A percentile compares a stretch with the other conserved stretches of the same genome.
These are phyloP conservation scores for Dynastes grantii DNA, from an alignment of 2,888 invertebrate genomes.

Conservation along the genomic window DNA sequence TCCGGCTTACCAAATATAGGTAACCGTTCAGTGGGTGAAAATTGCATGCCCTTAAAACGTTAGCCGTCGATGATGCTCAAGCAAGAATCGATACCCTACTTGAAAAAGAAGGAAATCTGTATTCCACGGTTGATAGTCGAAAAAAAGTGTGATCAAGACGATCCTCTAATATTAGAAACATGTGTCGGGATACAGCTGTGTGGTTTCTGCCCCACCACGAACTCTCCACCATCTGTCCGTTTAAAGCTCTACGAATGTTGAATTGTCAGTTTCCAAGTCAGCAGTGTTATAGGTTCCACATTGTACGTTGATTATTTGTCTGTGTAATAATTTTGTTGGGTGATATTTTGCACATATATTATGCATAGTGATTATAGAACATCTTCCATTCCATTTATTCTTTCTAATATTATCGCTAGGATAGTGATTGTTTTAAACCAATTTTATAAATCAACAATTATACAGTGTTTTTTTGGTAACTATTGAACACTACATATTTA, in stretches of 20 bases:
- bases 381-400: not conserved
- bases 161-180: conserved; percentile 31
- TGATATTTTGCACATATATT: not conserved
- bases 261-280: conserved; percentile 31
- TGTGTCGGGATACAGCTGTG: conserved; percentile 22
- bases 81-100: conserved; percentile 14
- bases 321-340: conserved; percentile 20
- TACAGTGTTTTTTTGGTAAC: not conserved
- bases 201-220: conserved; percentile 26
- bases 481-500: not conserved
- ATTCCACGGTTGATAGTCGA: conserved; percentile 15
- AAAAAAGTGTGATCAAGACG: not conserved
- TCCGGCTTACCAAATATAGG: not conserved
- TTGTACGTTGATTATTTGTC: conserved; percentile 12
- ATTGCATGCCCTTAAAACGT: conserved; percentile 19
- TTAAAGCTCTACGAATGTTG: conserved; percentile 27
- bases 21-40: not conserved
- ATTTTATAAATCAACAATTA: not conserved
- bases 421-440: not conserved
- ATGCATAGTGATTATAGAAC: not conserved
- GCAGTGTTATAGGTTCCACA: conserved; percentile 27
- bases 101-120: conserved; percentile 21
- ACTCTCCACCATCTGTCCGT: conserved; percentile 22
- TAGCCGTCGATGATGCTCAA: not conserved
- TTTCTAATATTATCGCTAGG: not conserved